These are phyloP conservation scores for Albula glossodonta DNA, from an alignment of 2,113 vertebrate genomes.

Conservation along the genomic window DNA sequence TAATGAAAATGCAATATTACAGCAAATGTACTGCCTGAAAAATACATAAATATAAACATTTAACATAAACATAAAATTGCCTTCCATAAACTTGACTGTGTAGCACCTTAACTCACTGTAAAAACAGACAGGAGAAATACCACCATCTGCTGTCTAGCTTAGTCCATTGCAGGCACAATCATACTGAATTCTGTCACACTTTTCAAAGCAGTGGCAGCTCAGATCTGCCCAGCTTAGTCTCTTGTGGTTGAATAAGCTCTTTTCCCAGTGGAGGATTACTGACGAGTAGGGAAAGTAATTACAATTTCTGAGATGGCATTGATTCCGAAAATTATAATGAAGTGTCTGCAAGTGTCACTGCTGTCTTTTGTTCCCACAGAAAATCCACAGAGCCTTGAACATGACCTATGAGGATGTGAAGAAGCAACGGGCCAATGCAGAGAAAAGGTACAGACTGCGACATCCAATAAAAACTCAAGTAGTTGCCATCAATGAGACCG, in stretches of 20 bases:
- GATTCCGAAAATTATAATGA: slow-evolving; percentile 10
- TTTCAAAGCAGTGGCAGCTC: background rate
- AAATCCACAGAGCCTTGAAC: slow-evolving; percentile 89
- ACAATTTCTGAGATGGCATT: slow-evolving; percentile 16
- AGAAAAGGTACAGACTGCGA: slow-evolving; percentile 68
- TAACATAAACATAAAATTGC: background rate
- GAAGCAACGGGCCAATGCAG: slow-evolving; percentile 54
- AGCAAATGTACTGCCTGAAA: slow-evolving; percentile 17
- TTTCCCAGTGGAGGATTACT: slow-evolving; percentile 17
- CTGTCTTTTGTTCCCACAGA: slow-evolving; percentile 62
- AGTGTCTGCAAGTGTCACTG: background rate
- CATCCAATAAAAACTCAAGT: background rate
- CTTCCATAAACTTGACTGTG: background rate
- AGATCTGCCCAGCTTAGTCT: background rate
- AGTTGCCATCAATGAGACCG: background rate
- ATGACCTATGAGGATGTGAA: slow-evolving; percentile 68
- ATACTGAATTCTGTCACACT: background rate
- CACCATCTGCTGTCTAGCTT: slow-evolving; percentile 24
- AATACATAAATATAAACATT: background rate
- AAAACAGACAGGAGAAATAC: background rate
- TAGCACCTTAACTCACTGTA: slow-evolving; percentile 10
- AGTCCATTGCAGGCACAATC: background rate
- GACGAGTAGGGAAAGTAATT: background rate
- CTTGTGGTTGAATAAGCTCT: background rate
- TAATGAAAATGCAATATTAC: background rate